A percentile compares a stretch with the other conserved stretches of the same genome.
Evolutionary conservation across 2,113 vertebrate species (phyloP).

Genomic region (Campylomormyrus numenius): DNA sequence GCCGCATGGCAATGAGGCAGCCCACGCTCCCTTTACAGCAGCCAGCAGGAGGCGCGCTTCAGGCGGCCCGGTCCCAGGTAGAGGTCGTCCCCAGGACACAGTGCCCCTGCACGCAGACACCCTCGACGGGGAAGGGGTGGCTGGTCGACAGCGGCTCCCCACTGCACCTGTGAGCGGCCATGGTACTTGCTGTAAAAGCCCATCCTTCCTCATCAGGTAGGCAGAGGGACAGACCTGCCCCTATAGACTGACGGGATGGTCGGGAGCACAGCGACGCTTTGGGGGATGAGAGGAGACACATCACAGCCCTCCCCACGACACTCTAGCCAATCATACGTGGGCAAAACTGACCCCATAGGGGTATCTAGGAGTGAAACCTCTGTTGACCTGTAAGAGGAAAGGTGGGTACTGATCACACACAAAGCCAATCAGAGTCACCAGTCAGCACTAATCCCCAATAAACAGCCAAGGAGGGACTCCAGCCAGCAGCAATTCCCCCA

Average conservation of each 20-base stretch:
- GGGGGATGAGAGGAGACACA: slow-evolving; percentile 27
- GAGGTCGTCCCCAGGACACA: not conserved
- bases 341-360: not conserved
- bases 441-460: not conserved
- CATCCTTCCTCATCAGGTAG: slow-evolving; percentile 65
- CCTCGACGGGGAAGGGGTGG: slow-evolving; percentile 82
- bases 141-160: slow-evolving; percentile 82
- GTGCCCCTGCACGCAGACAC: slow-evolving; percentile 13
- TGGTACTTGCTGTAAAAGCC: slow-evolving; percentile 90
- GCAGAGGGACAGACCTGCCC: slow-evolving; percentile 80
- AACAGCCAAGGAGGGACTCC: no score
- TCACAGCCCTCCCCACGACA: not conserved
- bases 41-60: slow-evolving; percentile 6
- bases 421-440: not conserved
- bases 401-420: not conserved
- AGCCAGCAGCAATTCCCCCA: no score
- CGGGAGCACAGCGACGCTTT: slow-evolving; percentile 16
- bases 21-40: not conserved
- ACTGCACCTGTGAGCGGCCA: slow-evolving; percentile 87
- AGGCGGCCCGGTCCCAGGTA: not conserved
- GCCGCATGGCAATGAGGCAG: slow-evolving; percentile 77
- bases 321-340: not conserved
- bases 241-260: slow-evolving; percentile 38
- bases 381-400: not conserved
- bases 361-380: not conserved